Base-by-base conservation (phyloP, 2,888 invertebrate genomes). In the Uloborus plumipes region DNA sequence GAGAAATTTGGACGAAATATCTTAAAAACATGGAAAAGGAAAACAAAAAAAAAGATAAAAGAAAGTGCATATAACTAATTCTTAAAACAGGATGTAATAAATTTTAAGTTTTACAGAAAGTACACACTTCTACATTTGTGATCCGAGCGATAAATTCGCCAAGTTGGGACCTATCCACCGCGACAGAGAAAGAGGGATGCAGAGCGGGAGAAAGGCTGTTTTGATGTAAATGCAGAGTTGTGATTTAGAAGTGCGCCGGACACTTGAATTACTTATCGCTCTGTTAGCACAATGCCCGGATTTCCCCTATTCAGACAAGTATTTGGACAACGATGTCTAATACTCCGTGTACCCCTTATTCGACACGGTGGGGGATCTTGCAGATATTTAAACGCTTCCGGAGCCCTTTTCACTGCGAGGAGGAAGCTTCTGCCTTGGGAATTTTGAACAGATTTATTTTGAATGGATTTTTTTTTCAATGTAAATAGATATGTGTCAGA, bases 261-360 rank as follows among this genome's bases (percentile, higher is more conserved):
- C 80, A 80, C 80, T 80, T 74, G 80, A 80, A 80, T 80, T 80
- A 80, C 80, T 80, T 80, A 80, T 74, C 80, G 80, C 70, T 74
- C 80, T 74, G 74, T 80, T 80, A 80, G 80, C 74, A 80, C 80
- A 74, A 80, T 74, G 74, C 73, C 55, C 74, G 80, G 80, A 80
- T 80, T 80, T 80, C 59, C 69, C 70, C 74, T 53, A 69, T 64
- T 69, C 73, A 70, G 51, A 62, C 77, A 70, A 77, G 80, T 80
- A 80, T 80, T 80, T 80, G 80, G 80, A 80, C 74, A 80, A 74
- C 79, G 79, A 73, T 73, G 80, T 65, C 73, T 74, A 80, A 80
- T 80, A 58, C 74, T 55, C 62, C 50, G 20, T 22, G 47, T 18
- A 39, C 39, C 49, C 18, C 61, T 31, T 61, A 61, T 26, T n/a